Evolutionary conservation across 1,140 invertebrate species (phyloP).

Genomic region (Drosophila elegans): DNA sequence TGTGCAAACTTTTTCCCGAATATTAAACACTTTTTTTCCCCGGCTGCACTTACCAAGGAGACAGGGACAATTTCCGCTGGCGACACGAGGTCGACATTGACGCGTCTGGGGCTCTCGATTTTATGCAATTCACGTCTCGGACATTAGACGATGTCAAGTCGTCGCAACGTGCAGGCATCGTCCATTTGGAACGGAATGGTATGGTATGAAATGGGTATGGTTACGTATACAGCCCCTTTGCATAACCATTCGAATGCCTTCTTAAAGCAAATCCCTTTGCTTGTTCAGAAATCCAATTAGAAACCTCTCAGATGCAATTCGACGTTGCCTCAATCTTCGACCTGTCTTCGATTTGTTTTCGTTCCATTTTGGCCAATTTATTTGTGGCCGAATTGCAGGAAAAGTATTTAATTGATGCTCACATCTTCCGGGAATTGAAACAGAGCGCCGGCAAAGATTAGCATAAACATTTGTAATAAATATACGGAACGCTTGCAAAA

Average conservation of each 20-base stretch:
- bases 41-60: conserved; percentile 16
- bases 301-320: conserved; percentile 62
- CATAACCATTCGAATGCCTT: conserved; percentile 20
- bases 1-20: conserved; percentile 55
- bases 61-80: conserved; percentile 45
- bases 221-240: not conserved
- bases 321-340: conserved; percentile 51
- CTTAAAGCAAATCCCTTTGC: conserved; percentile 47
- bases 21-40: conserved; percentile 42
- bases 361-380: conserved; percentile 68
- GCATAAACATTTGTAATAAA: conserved; percentile 75
- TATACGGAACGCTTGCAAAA: conserved; percentile 37
- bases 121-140: conserved; percentile 61
- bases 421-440: conserved; percentile 56
- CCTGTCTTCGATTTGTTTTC: conserved; percentile 72
- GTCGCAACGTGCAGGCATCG: conserved; percentile 49
- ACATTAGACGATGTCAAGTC: conserved; percentile 57
- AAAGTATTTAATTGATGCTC: conserved; percentile 72
- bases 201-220: not conserved
- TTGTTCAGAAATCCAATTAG: conserved; percentile 63
- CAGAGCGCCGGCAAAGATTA: conserved; percentile 61
- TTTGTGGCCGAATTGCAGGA: conserved; percentile 32
- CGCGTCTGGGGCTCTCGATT: conserved; percentile 39
- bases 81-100: conserved; percentile 54
- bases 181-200: not conserved